Percentiles rank a stretch among this genome's conserved stretches.
Conservation (phyloP, 2,888 invertebrate genomes). For the Cheilosia impressa region DNA sequence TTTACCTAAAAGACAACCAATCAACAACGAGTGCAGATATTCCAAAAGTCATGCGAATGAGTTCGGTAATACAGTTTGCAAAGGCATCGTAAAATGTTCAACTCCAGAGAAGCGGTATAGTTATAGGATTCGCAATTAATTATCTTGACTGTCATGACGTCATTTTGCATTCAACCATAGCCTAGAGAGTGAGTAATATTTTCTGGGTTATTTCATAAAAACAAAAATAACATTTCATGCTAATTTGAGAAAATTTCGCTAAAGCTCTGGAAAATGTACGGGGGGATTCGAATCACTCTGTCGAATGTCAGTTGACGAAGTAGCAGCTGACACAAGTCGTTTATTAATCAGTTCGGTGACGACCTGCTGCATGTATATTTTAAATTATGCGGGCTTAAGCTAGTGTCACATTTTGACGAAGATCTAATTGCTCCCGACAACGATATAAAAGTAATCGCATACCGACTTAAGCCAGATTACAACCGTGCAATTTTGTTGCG, state of each 20-base stretch:
- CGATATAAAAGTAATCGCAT: too few relatives aligned
- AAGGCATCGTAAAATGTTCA: slow-evolving; percentile 85
- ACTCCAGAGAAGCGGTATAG: slow-evolving; percentile 25
- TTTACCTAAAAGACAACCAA: slow-evolving; percentile 88
- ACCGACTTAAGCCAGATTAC: too few relatives aligned
- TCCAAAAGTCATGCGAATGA: slow-evolving; percentile 84
- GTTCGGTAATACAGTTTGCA: slow-evolving; percentile 94
- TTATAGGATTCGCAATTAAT: slow-evolving; percentile 56
- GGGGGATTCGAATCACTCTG: too few relatives aligned
- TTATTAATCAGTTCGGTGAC: too few relatives aligned
- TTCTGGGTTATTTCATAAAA: slow-evolving; percentile 33
- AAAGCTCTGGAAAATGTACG: not conserved
- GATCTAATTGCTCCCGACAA: too few relatives aligned
- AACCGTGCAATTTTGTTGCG: too few relatives aligned
- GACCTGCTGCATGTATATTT: too few relatives aligned
- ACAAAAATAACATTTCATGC: not conserved
- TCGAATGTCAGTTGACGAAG: too few relatives aligned
- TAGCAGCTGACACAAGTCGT: too few relatives aligned
- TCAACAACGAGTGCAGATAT: slow-evolving; percentile 77
- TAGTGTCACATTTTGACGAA: too few relatives aligned
- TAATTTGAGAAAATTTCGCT: not conserved
- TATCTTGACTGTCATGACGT: slow-evolving; percentile 64
- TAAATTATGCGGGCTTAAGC: too few relatives aligned
- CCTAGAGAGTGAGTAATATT: slow-evolving; percentile 15
- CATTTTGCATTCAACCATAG: slow-evolving; percentile 56